phyloP scores from a whole-genome alignment of 2,888 invertebrate genomes.

The Drosophila incognita region DNA sequence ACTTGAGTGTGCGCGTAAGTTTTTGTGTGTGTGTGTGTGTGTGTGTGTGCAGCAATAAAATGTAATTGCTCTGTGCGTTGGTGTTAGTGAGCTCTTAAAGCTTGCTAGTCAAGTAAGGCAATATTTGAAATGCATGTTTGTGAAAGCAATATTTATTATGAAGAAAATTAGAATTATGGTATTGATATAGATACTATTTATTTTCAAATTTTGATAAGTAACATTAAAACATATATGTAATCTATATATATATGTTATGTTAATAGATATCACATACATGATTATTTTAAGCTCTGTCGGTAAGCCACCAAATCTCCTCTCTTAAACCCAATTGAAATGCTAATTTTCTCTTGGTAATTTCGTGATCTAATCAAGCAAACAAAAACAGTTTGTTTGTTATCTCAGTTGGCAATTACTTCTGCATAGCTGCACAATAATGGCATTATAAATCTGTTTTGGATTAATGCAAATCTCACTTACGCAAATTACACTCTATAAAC shows the following conservation, averaged over 20 bases:
- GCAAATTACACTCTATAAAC: constrained; percentile 70
- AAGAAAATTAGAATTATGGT: not conserved
- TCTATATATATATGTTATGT: not conserved
- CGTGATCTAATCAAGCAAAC: constrained; percentile 17
- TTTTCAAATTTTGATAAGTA: not conserved
- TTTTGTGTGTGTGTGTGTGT: constrained; percentile 11
- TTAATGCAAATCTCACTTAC: constrained; percentile 79
- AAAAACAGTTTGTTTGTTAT: constrained; percentile 60
- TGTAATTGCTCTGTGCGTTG: constrained; percentile 40
- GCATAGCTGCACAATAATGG: constrained; percentile 58
- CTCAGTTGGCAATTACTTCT: constrained; percentile 54
- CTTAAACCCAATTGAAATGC: constrained; percentile 8
- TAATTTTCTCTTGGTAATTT: constrained; percentile 26
- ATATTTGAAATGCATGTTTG: constrained; percentile 22
- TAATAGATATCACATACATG: not conserved
- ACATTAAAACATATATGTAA: not conserved
- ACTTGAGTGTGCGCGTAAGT: not conserved
- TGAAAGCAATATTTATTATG: not conserved
- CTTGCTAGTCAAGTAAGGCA: constrained; percentile 10
- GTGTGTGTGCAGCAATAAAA: constrained; percentile 39
- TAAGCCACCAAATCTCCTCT: not conserved
- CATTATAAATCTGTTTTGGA: constrained; percentile 45
- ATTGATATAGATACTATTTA: not conserved
- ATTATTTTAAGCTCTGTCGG: not conserved
- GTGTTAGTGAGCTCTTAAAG: constrained; percentile 38